These are phyloP conservation scores for Onthophagus taurus DNA, from an alignment of 1,140 invertebrate genomes.

Conservation along the genomic window DNA sequence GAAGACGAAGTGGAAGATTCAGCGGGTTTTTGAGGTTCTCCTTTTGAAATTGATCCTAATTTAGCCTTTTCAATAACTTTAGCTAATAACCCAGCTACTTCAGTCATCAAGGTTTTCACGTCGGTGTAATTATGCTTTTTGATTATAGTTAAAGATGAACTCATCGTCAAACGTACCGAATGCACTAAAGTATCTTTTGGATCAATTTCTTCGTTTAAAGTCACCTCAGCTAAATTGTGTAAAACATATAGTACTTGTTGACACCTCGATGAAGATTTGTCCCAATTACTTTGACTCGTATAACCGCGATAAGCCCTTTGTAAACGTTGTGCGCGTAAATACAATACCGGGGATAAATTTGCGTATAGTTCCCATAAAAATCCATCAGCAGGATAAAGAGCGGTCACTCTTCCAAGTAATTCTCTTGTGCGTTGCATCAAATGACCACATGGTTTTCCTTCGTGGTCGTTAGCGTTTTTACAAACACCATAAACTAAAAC, in stretches of 20 bases:
- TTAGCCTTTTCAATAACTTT: slow-evolving; percentile 10
- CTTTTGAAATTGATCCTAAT: background rate
- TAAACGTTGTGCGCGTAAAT: slow-evolving; percentile 51
- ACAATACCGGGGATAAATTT: slow-evolving; percentile 50
- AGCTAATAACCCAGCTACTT: slow-evolving; percentile 2
- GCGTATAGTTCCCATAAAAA: slow-evolving; percentile 75
- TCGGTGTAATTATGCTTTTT: slow-evolving; percentile 25
- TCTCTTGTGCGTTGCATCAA: slow-evolving; percentile 56
- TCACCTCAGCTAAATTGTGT: slow-evolving; percentile 28
- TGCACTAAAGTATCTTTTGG: slow-evolving; percentile 25
- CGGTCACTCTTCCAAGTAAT: slow-evolving; percentile 74
- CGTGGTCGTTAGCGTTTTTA: slow-evolving; percentile 47
- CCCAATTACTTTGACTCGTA: slow-evolving; percentile 52
- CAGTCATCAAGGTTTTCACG: slow-evolving; percentile 1
- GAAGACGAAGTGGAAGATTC: too few relatives aligned
- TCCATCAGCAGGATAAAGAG: slow-evolving; percentile 53
- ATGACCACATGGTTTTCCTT: slow-evolving; percentile 40
- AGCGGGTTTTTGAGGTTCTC: background rate
- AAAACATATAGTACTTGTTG: slow-evolving; percentile 37
- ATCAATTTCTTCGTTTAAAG: slow-evolving; percentile 25
- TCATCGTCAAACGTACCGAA: slow-evolving; percentile 32
- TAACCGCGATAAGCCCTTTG: slow-evolving; percentile 51
- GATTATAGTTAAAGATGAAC: slow-evolving; percentile 27
- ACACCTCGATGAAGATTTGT: slow-evolving; percentile 44
- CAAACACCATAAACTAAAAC: slow-evolving; percentile 65